Evolutionary conservation across 2,888 invertebrate genomes (phyloP).

Genomic region (Muscina levida): DNA sequence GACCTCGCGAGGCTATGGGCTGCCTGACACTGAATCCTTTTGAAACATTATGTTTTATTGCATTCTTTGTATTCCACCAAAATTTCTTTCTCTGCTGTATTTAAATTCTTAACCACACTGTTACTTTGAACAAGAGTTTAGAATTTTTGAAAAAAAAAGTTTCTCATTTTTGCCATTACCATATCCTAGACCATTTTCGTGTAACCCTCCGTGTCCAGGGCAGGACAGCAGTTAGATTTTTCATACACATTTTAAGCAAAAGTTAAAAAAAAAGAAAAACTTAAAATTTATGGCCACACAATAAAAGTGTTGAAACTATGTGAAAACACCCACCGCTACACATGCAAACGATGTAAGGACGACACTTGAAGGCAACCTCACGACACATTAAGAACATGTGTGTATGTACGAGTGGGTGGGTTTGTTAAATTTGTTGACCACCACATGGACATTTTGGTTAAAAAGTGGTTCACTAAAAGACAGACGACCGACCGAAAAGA

Average conservation of each 20-base stretch:
- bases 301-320: constrained; percentile 47
- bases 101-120: too few relatives aligned
- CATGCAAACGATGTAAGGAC: constrained; percentile 60
- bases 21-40: too few relatives aligned
- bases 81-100: too few relatives aligned
- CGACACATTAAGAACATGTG: constrained; percentile 73
- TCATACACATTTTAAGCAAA: background rate
- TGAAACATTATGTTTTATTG: too few relatives aligned
- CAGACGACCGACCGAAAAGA: constrained; percentile 54
- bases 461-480: constrained; percentile 70
- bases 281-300: constrained; percentile 43
- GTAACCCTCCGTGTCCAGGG: background rate
- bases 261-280: background rate
- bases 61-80: too few relatives aligned
- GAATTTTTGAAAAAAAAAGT: background rate
- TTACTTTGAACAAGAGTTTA: too few relatives aligned
- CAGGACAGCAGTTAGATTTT: constrained; percentile 1
- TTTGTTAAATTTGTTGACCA: constrained; percentile 54
- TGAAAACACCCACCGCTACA: constrained; percentile 3
- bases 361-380: constrained; percentile 43
- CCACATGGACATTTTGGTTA: constrained; percentile 65
- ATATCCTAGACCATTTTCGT: background rate
- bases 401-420: constrained; percentile 49
- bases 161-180: too few relatives aligned
- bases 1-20: too few relatives aligned